Evolutionary conservation across 2,797 vertebrate genomes (phyloP).

Genomic region (Sebastes trivittatus): DNA sequence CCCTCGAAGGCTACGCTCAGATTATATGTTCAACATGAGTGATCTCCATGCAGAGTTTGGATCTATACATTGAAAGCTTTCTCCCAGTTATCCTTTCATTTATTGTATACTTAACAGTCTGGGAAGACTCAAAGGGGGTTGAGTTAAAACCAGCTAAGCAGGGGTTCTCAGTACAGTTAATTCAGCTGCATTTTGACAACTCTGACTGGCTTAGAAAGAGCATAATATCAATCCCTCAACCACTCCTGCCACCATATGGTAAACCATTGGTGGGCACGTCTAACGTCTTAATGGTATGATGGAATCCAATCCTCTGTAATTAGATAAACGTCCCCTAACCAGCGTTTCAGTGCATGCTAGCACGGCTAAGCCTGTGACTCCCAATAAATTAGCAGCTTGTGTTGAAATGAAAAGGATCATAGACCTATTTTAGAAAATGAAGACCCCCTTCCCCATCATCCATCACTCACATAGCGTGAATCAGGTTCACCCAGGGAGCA

Average conservation of each 20-base stretch:
- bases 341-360: slow-evolving; percentile 23
- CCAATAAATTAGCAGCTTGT: slow-evolving; percentile 63
- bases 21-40: slow-evolving; percentile 27
- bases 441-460: slow-evolving; percentile 25
- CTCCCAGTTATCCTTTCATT: slow-evolving; percentile 11
- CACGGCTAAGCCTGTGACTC: slow-evolving; percentile 30
- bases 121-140: slow-evolving; percentile 7
- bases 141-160: slow-evolving; percentile 10
- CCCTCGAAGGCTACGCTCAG: neutral
- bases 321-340: slow-evolving; percentile 53
- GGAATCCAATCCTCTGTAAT: slow-evolving; percentile 55
- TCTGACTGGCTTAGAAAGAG: slow-evolving; percentile 19
- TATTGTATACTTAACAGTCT: slow-evolving; percentile 10
- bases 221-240: slow-evolving; percentile 7
- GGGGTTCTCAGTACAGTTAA: slow-evolving; percentile 24
- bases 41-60: slow-evolving; percentile 8
- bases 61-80: slow-evolving; percentile 25
- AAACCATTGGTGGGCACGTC: slow-evolving; percentile 44
- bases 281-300: slow-evolving; percentile 47
- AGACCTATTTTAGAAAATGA: slow-evolving; percentile 38
- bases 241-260: slow-evolving; percentile 40
- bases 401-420: slow-evolving; percentile 60
- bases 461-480: slow-evolving; percentile 35
- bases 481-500: slow-evolving; percentile 18
- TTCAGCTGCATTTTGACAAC: slow-evolving; percentile 45